phyloP scores from a whole-genome alignment of 1,140 invertebrate species.

The Plodia interpunctella region DNA sequence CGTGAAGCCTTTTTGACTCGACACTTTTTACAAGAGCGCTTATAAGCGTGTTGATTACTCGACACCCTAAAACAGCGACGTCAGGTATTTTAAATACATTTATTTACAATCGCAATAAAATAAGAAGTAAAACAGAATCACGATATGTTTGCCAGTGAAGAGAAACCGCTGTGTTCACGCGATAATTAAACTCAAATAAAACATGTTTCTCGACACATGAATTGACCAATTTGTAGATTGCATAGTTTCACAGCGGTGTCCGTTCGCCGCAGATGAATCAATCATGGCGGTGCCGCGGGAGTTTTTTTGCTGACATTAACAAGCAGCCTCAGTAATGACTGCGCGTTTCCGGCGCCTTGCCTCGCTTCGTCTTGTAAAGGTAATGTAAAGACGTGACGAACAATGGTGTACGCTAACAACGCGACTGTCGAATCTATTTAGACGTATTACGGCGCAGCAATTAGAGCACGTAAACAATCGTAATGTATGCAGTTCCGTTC shows the following conservation, averaged over 20 bases:
- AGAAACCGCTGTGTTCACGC: conserved; percentile 30
- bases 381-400: not conserved
- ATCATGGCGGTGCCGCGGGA: conserved; percentile 44
- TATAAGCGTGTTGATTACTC: conserved; percentile 61
- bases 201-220: conserved; percentile 37
- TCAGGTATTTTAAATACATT: conserved; percentile 5
- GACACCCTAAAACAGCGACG: conserved; percentile 31
- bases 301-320: conserved; percentile 56
- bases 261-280: conserved; percentile 43
- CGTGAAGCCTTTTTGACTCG: conserved; percentile 73
- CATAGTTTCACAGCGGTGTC: conserved; percentile 46
- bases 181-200: conserved; percentile 37
- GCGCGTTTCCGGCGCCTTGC: conserved; percentile 37
- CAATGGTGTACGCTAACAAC: conserved; percentile 44
- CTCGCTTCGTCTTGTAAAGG: not conserved
- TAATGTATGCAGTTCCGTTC: conserved; percentile 36
- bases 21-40: conserved; percentile 71
- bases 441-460: conserved; percentile 43
- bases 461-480: conserved; percentile 51
- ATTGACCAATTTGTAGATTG: conserved; percentile 49
- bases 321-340: conserved; percentile 52
- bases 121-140: conserved; percentile 11
- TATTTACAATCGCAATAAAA: not conserved
- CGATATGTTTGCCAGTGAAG: conserved; percentile 7
- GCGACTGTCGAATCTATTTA: conserved; percentile 48